Evolutionary conservation across 2,888 invertebrate species (phyloP), one percentile per base, ranked within the genome.

Genomic region (Tricholauxania praeusta): DNA sequence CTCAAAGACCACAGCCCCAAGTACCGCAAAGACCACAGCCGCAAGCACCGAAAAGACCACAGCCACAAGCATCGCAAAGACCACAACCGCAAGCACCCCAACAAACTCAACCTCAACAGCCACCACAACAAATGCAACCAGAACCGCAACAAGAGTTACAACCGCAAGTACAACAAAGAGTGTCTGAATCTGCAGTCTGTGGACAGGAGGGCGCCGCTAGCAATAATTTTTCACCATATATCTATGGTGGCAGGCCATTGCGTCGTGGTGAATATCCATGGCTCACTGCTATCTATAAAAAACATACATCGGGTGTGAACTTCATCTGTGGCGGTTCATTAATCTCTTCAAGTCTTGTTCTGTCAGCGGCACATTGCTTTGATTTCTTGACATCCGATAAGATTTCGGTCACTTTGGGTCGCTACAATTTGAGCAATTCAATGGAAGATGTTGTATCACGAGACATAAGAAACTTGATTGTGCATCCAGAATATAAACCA

Each of bases 191-290:
- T 12, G 17, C 53, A 0, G 75, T 81, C 17, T 84, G 84, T 51
- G 84, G 84, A 0, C 71, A 78, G 0, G 83, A 84, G 48, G 78
- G 75, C 19, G 60, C 75, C 3, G 66, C 78, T 6, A 68, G 51
- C 15, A 17, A 3, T 14, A 22, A 51, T n/a, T 39, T 79, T 0
- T 47, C 80, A 17, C 82, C 83, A 0, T 78, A 81, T 10, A 78
- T 84, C 28, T 74, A 78, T 63, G 74, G 75, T 1, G 84, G 84
- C 5, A 75, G 69, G 5, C 72, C 73, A n/a, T 68, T 84, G n/a
- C 71, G 75, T 1, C 86, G 88, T 1, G 90, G 91, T 0, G 90
- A 91, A 68, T 90, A 91, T 89, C 93, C 93, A 0, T 93, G 93
- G 93, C 82, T 92, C 72, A 90, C 88, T 0, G 92, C 92, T 0